Base-by-base conservation (phyloP, 1,140 invertebrate genomes). In the Muscidifurax raptorellus region DNA sequence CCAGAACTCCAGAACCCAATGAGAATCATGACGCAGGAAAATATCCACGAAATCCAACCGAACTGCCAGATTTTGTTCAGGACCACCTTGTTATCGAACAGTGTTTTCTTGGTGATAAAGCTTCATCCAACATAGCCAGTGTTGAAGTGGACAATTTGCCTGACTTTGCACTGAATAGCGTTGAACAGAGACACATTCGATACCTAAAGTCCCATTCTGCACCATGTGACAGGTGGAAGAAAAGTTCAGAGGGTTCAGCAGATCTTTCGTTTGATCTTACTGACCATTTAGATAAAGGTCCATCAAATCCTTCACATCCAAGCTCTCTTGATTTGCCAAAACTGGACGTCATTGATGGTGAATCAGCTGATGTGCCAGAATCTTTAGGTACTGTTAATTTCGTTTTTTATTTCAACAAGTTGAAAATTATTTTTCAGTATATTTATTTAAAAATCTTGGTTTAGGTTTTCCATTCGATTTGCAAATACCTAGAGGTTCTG, bases 51-150 rank as follows among this genome's bases (percentile, higher is more conserved):
- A 93, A 93, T 86, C 92, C 93, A 0, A 94, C 93, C 13, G 93
- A 93, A 81, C 87, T 95, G 25, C 94, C 94, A 10, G 94, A 95
- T 86, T 95, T 95, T 90, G 94, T 95, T 13, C 94, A 95, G 86
- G 94, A 95, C 90, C 94, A 95, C 89, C 88, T 95, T 47, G 93
- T 94, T 15, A 91, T 94, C n/a, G 94, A 95, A 84, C 94, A 94
- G 76, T 93, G 93, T 87, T 94, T 93, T 83, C 86, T 92, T 86
- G 91, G 93, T 52, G 89, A 91, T 22, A 90, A 91, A 28, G 76
- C 87, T 2, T 84, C 86, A 47, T 64, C 88, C 22, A 79, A 59
- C 44, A 80, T 89, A 69, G 18, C 88, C 84, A 30, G 72, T 71
- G 88, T 90, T 13, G 93, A 93, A 67, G 87, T 93, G 1, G 93